Evolutionary conservation across 2,113 vertebrate genomes (phyloP), one percentile per base, ranked within the genome.

Genomic region (Cephalopholis sonnerati): DNA sequence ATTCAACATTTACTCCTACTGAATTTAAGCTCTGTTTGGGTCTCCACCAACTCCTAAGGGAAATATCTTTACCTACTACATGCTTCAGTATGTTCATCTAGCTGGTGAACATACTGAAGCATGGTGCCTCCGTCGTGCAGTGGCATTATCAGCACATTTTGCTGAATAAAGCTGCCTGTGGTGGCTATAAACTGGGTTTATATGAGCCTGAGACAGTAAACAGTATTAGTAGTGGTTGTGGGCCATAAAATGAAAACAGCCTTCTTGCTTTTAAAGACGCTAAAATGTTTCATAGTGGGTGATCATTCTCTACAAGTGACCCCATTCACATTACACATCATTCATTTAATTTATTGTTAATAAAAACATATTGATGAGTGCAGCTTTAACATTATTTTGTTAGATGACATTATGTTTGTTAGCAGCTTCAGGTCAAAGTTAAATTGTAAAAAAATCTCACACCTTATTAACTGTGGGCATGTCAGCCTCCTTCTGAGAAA

Each of bases 381-480:
- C 44, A 65, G 22, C 63, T 48, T 57, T 39, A 50, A 44, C 5
- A 41, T 44, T 24, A 12, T 64, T 50, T 77, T 54, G 51, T 32
- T 7, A 50, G n/a, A 55, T 51, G 20, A 58, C 17, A 55, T 29
- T 11, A 51, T 65, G 44, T 63, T 61, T 25, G n/a, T 32, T 32
- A 32, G n/a, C 18, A 71, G 62, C 50, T 41, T 61, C 27, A 44
- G 22, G n/a, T 77, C 7, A 25, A 46, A 22, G 22, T 11, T 46
- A 13, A 39, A 46, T 22, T 5, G 2, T 9, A 44, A 58, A 62
- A 58, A 74, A 58, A 61, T 11, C 25, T 69, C 79, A n/a, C 54
- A 95, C 95, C 94, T 92, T 83, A 74, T 87, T 85, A 32, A 90
- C 77, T 67, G 91, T 84, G 48, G 15, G 78, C 68, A 86, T 58